Conservation (phyloP, 2,888 invertebrate species). For the Hypomecis punctinalis region DNA sequence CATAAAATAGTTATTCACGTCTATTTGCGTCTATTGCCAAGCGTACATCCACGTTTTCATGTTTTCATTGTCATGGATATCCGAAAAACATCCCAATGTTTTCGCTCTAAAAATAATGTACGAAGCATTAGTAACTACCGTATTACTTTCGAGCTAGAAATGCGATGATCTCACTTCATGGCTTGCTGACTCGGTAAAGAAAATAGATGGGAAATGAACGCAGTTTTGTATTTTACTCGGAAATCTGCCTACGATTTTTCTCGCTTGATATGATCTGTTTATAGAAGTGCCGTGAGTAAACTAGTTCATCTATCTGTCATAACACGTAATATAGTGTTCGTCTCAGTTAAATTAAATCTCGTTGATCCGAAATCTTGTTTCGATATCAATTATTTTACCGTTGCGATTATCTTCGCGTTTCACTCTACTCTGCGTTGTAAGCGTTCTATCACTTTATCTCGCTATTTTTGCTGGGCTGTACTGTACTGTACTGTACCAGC, state of each 20-base stretch:
- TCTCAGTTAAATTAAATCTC: too few relatives aligned
- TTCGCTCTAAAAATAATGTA: conserved; percentile 20
- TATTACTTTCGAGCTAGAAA: conserved; percentile 12
- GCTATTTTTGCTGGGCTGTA: too few relatives aligned
- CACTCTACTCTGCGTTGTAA: too few relatives aligned
- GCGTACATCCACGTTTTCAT: conserved; percentile 9
- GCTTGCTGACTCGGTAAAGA: conserved; percentile 12
- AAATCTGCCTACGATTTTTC: conserved; percentile 8
- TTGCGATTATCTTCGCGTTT: too few relatives aligned
- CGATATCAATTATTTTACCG: too few relatives aligned
- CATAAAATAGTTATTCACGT: conserved; percentile 8
- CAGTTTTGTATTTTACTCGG: conserved; percentile 5
- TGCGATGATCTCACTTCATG: conserved; percentile 25
- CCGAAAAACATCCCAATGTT: conserved; percentile 14
- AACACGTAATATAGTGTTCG: too few relatives aligned
- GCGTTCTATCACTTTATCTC: too few relatives aligned
- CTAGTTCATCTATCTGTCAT: neutral
- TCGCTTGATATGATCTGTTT: neutral
- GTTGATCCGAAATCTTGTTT: too few relatives aligned
- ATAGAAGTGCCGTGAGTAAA: neutral
- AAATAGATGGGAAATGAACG: neutral
- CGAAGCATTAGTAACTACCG: conserved; percentile 20
- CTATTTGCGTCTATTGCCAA: conserved; percentile 20
- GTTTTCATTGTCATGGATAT: conserved; percentile 27
- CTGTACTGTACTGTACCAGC: too few relatives aligned